Base-by-base conservation (phyloP, 2,888 invertebrate species). In the Bembecia ichneumoniformis region DNA sequence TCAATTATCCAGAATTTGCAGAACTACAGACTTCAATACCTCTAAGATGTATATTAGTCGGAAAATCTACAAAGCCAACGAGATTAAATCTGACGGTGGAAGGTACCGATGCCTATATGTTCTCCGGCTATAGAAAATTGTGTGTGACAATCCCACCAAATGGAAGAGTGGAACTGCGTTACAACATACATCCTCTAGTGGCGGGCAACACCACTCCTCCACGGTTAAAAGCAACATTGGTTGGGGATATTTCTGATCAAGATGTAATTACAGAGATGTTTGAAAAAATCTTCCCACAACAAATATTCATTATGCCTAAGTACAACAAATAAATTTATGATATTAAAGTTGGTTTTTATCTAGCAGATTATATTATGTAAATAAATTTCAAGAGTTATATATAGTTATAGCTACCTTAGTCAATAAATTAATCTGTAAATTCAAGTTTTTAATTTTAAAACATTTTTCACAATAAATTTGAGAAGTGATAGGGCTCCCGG, bases 51-150 rank as follows among this genome's bases (percentile, higher is more conserved):
- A 88, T 88, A 56, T 80, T 96, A 50, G 88, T 89, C 66, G 96
- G 96, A 67, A 90, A 92, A 59, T 92, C 93, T 0, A 87, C 88
- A 46, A 90, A 88, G 52, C 90, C 95, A 40, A 89, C 94, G 51
- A 91, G 94, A 54, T 81, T 96, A 35, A 91, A 90, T 60, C 79
- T 95, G 40, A 90, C 89, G 49, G 92, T 96, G 82, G 95, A 96
- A 61, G 91, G 93, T 5, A 94, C 92, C 52, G 97, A 98, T 74
- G 94, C 94, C 43, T 98, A 98, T 74, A 97, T 98, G 94, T 97
- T 96, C 82, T 93, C 97, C 53, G 98, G 98, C 2, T 96, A 96
- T 68, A 97, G 96, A 82, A 95, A 96, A 89, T 93, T 88, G 58
- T 82, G 84, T 36, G 77, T 90, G 14, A 89, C 89, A 13, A 78